Evolutionary conservation across 2,797 vertebrate genomes (phyloP).

Genomic region (Psittacula derbiana): DNA sequence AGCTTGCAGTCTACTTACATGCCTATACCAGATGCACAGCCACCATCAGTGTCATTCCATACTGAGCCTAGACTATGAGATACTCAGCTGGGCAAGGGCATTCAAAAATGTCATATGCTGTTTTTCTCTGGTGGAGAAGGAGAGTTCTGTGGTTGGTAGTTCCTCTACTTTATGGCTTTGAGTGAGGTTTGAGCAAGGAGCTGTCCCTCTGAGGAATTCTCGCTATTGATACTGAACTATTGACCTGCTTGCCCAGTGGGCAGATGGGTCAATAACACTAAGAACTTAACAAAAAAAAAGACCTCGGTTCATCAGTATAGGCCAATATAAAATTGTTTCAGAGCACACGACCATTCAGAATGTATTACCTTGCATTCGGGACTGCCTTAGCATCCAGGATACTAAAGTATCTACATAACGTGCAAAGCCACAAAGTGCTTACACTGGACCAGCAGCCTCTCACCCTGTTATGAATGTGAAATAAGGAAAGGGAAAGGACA

Average conservation of each 20-base stretch:
- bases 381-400: background rate
- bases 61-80: background rate
- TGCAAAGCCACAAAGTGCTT: background rate
- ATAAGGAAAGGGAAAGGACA: background rate
- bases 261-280: background rate
- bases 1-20: background rate
- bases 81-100: background rate
- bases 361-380: background rate
- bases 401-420: fast-evolving
- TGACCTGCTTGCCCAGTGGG: background rate
- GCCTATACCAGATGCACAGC: background rate
- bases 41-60: background rate
- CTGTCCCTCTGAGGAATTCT: background rate
- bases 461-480: background rate
- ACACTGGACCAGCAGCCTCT: background rate
- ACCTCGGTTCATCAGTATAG: background rate
- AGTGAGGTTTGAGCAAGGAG: background rate
- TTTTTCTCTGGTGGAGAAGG: background rate
- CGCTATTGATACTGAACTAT: background rate
- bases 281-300: background rate
- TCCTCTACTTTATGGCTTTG: background rate
- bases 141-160: background rate
- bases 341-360: background rate
- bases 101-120: background rate
- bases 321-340: background rate